Evolutionary conservation across 2,113 vertebrate genomes (phyloP).

Genomic region (Mesocricetus auratus): DNA sequence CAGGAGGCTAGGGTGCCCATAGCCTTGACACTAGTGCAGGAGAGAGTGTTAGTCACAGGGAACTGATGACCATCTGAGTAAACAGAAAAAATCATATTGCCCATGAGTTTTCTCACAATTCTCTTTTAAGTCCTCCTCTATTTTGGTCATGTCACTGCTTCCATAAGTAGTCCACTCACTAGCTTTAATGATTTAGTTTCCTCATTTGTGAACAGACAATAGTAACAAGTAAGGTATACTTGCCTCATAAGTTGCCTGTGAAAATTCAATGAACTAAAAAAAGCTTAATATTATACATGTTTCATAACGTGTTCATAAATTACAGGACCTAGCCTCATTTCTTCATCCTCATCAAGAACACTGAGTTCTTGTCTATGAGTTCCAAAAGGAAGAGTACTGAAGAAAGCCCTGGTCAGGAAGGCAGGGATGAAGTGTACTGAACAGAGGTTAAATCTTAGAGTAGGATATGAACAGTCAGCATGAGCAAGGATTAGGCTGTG

Average conservation of each 20-base stretch:
- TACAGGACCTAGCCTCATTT: background rate
- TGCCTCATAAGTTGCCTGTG: background rate
- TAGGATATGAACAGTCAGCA: background rate
- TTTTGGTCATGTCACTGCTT: background rate
- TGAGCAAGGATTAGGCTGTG: background rate
- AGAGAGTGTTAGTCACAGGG: rapidly evolving
- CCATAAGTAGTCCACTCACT: background rate
- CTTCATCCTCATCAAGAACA: background rate
- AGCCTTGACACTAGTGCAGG: background rate
- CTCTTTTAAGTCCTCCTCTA: background rate
- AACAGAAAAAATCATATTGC: background rate
- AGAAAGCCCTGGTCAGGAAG: background rate
- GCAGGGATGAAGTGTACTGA: background rate
- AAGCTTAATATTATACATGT: background rate
- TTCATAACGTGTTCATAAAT: background rate
- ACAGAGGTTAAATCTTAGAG: too few relatives aligned
- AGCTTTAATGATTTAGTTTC: slow-evolving; percentile 12
- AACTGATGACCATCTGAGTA: background rate
- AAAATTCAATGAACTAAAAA: background rate
- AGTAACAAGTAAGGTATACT: background rate
- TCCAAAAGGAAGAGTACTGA: background rate
- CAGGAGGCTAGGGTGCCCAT: slow-evolving; percentile 5
- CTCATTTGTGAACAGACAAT: background rate
- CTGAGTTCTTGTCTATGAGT: background rate
- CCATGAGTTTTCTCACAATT: background rate